Evolutionary conservation across 2,888 invertebrate species (phyloP).

Genomic region (Microctonus hyperodae): DNA sequence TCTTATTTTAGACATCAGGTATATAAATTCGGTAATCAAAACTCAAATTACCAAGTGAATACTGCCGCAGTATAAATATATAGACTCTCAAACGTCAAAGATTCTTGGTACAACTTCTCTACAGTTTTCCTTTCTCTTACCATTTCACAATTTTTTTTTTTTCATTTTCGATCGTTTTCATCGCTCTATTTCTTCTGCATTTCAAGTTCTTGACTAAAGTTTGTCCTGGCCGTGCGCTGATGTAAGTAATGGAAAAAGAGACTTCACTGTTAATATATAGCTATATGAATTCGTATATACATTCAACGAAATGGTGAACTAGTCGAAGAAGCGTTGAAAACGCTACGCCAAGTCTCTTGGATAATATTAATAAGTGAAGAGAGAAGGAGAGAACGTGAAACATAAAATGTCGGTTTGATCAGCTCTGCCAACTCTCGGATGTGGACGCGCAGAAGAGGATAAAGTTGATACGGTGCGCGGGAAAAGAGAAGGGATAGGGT

Average conservation of each 20-base stretch:
- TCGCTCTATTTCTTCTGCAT: neutral
- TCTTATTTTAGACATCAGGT: too few species aligned
- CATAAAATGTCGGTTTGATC: slow-evolving; percentile 60
- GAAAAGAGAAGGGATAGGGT: neutral
- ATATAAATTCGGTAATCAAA: neutral
- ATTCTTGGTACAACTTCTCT: slow-evolving; percentile 2
- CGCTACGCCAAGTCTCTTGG: slow-evolving; percentile 27
- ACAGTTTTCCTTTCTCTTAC: neutral
- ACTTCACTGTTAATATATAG: slow-evolving; percentile 41
- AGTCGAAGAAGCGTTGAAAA: slow-evolving; percentile 21
- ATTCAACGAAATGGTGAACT: slow-evolving; percentile 43
- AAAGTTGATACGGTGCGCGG: neutral
- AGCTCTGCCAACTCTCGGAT: slow-evolving; percentile 38
- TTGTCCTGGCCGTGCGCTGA: neutral
- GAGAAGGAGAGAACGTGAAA: slow-evolving; percentile 37
- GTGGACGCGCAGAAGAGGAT: neutral
- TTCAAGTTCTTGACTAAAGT: neutral
- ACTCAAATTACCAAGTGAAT: neutral
- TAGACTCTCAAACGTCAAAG: neutral
- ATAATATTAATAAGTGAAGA: slow-evolving; percentile 63
- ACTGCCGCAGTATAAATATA: neutral
- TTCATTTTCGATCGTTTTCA: neutral
- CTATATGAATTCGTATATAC: too few species aligned
- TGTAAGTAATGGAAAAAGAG: slow-evolving; percentile 10
- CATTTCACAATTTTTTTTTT: neutral